phyloP scores from a whole-genome alignment of 2,797 vertebrate genomes.

The Sylvia borin region DNA sequence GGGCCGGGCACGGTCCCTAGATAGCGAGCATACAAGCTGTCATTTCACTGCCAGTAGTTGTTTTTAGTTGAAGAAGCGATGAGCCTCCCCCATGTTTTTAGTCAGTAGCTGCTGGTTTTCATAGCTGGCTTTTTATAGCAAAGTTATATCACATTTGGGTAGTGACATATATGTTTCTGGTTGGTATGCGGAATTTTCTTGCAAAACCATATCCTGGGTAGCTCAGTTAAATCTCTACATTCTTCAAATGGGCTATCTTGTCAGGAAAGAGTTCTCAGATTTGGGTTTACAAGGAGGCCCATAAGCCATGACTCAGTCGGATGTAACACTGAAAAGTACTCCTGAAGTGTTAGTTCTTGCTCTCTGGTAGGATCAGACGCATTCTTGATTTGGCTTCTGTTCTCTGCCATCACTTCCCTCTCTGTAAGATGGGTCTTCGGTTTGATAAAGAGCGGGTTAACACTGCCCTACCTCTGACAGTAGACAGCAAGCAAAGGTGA shows the following conservation, averaged over 20 bases:
- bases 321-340: neutral
- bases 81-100: neutral
- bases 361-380: neutral
- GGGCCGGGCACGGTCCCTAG: accelerated
- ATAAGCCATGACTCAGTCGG: accelerated
- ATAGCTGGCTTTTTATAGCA: neutral
- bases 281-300: neutral
- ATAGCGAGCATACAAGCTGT: neutral
- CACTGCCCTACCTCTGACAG: neutral
- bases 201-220: neutral
- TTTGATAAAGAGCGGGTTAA: neutral
- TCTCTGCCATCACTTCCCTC: neutral
- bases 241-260: neutral
- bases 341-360: neutral
- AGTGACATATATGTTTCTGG: no score
- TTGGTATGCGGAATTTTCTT: neutral
- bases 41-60: neutral
- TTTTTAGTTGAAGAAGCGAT: neutral
- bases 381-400: neutral
- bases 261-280: neutral
- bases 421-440: neutral
- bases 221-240: accelerated
- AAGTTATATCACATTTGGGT: neutral
- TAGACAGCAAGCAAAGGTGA: neutral
- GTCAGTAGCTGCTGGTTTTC: neutral